Percentiles rank a stretch among this genome's conserved stretches.
Evolutionary conservation across 2,888 invertebrate genomes (phyloP).

Genomic region (Sinopyrophorus schimmeli): DNA sequence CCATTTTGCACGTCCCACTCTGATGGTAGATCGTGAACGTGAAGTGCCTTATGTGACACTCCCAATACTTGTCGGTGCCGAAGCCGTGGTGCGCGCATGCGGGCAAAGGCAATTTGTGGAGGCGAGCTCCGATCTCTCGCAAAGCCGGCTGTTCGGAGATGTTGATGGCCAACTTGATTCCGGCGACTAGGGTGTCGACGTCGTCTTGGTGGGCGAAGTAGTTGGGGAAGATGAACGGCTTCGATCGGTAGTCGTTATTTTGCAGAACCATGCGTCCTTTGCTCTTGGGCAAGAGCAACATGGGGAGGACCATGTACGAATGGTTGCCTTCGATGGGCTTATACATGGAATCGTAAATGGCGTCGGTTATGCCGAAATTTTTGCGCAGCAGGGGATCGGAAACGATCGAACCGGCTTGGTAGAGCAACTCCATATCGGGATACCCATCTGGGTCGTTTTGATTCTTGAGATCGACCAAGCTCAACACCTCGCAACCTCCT

Average conservation of each 20-base stretch:
- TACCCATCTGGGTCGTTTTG: conserved; percentile 63
- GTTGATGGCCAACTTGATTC: conserved; percentile 63
- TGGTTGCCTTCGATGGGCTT: conserved; percentile 50
- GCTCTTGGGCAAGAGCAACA: conserved; percentile 64
- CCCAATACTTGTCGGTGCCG: conserved; percentile 70
- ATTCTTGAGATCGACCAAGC: conserved; percentile 64
- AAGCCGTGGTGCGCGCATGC: conserved; percentile 63
- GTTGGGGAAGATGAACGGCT: conserved; percentile 66
- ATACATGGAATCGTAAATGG: conserved; percentile 48
- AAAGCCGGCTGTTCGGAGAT: conserved; percentile 64
- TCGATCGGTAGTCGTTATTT: conserved; percentile 58
- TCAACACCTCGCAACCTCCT: conserved; percentile 70
- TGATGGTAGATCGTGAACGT: conserved; percentile 74
- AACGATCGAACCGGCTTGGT: conserved; percentile 64
- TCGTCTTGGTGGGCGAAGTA: conserved; percentile 65
- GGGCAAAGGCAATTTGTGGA: conserved; percentile 64
- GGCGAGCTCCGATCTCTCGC: conserved; percentile 60
- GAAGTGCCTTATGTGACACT: conserved; percentile 67
- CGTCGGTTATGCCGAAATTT: conserved; percentile 55
- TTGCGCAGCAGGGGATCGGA: conserved; percentile 58
- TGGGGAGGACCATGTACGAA: conserved; percentile 58
- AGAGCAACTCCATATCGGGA: conserved; percentile 70
- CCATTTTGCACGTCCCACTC: conserved; percentile 71
- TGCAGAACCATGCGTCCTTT: conserved; percentile 62
- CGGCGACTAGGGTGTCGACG: conserved; percentile 65